Base-by-base conservation (phyloP, 2,888 invertebrate genomes). In the Drosophila neonasuta region DNA sequence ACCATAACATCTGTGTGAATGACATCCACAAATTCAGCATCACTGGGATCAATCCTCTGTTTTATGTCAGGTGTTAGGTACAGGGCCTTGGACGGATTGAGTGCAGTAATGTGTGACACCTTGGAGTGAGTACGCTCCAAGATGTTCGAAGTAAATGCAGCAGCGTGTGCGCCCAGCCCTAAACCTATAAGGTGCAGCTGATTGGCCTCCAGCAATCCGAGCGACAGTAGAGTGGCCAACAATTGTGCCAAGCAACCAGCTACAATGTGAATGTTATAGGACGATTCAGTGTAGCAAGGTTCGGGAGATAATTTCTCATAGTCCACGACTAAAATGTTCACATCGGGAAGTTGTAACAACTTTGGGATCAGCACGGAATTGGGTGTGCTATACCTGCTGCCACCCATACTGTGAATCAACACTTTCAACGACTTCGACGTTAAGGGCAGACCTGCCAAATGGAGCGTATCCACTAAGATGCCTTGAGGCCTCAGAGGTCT, bases 21-120 rank as follows among this genome's bases (percentile, higher is more conserved):
- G 0, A 93, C 92, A 74, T 94, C 94, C 0, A 94, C 94, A 75
- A 93, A 93, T 0, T 91, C 89, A 0, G 93, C 94, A 80, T 94
- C 94, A 2, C 80, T 87, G 2, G 88, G 70, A 79, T 93, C 93
- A n/a, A 94, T 71, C 73, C 92, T 93, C 48, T 89, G 90, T 0
- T 88, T 87, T 0, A 65, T 44, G 42, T 92, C 89, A 0, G 84
- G 85, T 0, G 92, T 92, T 0, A 92, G 92, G 75, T 93, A 94
- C 2, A 93, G 77, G 0, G 94, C 94, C 77, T 93, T 89, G 0
- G 94, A 94, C 1, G 94, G 94, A 84, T 94, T 94, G 7, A 94
- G 87, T 1, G 92, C 94, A 42, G 93, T 92, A 44, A 94, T 92
- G 59, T 93, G 90, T 0, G 24, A 17, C 11, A 74, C 11, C 36